Evolutionary conservation across 2,888 invertebrate species (phyloP).

Genomic region (Timandra comae): DNA sequence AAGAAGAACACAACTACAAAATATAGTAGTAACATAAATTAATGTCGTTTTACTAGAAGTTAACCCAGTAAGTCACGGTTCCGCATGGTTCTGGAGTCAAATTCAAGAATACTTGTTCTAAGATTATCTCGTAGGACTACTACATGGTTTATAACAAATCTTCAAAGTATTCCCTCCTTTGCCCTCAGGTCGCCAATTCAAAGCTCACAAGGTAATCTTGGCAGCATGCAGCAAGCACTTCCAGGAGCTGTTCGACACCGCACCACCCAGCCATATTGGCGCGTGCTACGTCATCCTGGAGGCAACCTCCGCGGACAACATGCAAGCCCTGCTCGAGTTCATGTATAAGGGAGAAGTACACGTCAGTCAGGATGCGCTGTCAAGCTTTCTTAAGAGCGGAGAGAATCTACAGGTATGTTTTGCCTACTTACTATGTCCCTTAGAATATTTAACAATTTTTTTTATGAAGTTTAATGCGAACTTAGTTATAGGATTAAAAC

Average conservation of each 20-base stretch:
- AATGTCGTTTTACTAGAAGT: no score
- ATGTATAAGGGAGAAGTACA: slow-evolving; percentile 97
- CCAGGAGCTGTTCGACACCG: slow-evolving; percentile 92
- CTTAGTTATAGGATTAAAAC: no score
- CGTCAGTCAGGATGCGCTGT: slow-evolving; percentile 93
- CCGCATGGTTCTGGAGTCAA: no score
- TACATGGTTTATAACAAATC: no score
- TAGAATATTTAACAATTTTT: no score
- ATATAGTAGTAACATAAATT: no score
- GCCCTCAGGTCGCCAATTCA: slow-evolving; percentile 92
- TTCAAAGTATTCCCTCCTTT: slow-evolving; percentile 18
- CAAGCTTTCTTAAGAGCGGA: slow-evolving; percentile 93
- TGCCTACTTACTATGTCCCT: no score
- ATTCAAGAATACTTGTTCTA: no score
- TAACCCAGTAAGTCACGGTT: no score
- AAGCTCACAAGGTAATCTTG: slow-evolving; percentile 92
- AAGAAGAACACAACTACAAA: no score
- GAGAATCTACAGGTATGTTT: slow-evolving; percentile 87
- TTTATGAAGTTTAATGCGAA: no score
- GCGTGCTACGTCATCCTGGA: slow-evolving; percentile 91
- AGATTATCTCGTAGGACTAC: no score
- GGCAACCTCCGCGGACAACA: slow-evolving; percentile 92
- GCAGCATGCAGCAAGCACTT: slow-evolving; percentile 96
- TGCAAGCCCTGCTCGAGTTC: slow-evolving; percentile 93
- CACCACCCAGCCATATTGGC: slow-evolving; percentile 86